Conservation (phyloP, 2,113 vertebrate genomes). For the Chaetorhynchus papuensis region DNA sequence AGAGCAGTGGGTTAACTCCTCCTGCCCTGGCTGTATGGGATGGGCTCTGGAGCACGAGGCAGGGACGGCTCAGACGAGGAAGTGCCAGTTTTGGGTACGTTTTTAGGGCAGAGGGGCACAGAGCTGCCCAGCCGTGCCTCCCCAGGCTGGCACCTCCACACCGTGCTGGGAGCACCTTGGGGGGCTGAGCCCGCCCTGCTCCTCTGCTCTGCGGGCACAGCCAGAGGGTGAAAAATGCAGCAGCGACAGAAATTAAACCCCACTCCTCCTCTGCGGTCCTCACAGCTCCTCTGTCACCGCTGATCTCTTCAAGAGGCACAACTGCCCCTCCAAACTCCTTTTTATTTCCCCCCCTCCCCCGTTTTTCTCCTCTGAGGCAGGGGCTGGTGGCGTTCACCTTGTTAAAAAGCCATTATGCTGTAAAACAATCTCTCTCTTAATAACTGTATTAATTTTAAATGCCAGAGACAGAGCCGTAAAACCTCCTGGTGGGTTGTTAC, state of each 20-base stretch:
- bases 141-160: neutral
- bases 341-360: fast-evolving
- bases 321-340: neutral
- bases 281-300: neutral
- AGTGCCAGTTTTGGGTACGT: neutral
- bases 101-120: neutral
- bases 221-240: neutral
- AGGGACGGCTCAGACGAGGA: neutral
- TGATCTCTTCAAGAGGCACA: neutral
- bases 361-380: neutral
- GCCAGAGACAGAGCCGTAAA: conserved; percentile 36
- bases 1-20: neutral
- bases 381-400: conserved; percentile 6
- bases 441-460: conserved; percentile 61
- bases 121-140: neutral
- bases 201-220: neutral
- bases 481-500: neutral
- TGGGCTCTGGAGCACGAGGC: neutral
- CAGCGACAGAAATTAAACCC: neutral
- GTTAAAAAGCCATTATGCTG: conserved; percentile 24
- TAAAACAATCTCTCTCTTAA: conserved; percentile 42
- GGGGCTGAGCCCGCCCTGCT: neutral
- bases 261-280: neutral
- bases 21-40: neutral
- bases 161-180: neutral